These are phyloP conservation scores for Elysia chlorotica DNA, from an alignment of 1,140 invertebrate genomes.

Conservation along the genomic window DNA sequence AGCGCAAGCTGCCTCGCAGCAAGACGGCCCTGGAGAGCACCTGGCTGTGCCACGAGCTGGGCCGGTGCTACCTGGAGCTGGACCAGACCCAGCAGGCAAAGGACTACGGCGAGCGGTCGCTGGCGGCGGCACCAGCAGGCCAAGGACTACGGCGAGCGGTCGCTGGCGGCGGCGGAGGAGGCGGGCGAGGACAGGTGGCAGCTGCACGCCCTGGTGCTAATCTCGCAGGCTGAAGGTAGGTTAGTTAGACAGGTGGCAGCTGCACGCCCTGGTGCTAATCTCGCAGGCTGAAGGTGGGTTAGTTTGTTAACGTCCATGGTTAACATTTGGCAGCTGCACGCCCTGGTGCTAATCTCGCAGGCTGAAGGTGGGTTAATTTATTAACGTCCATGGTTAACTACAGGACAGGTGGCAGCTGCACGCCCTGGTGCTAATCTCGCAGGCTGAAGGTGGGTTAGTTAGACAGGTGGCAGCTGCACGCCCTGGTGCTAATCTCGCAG, in stretches of 20 bases:
- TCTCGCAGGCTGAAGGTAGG: conserved; percentile 54
- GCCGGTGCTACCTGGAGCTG: conserved; percentile 59
- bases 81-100: conserved; percentile 44
- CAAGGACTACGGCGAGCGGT: conserved; percentile 52
- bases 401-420: no score
- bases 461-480: no score
- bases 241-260: no score
- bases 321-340: no score
- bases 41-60: conserved; percentile 61
- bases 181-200: conserved; percentile 57
- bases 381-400: no score
- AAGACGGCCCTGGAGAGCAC: conserved; percentile 53
- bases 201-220: conserved; percentile 57
- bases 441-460: conserved; percentile 52
- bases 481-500: no score
- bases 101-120: conserved; percentile 52
- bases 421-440: conserved; percentile 56
- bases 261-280: no score
- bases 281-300: no score
- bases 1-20: conserved; percentile 50
- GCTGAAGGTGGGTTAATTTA: no score
- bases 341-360: no score
- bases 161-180: conserved; percentile 47
- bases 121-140: conserved; percentile 51
- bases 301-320: no score